Evolutionary conservation across 92 coral and sea anemone species (phyloP).

Genomic region (Umimayanthus chanpuru): DNA sequence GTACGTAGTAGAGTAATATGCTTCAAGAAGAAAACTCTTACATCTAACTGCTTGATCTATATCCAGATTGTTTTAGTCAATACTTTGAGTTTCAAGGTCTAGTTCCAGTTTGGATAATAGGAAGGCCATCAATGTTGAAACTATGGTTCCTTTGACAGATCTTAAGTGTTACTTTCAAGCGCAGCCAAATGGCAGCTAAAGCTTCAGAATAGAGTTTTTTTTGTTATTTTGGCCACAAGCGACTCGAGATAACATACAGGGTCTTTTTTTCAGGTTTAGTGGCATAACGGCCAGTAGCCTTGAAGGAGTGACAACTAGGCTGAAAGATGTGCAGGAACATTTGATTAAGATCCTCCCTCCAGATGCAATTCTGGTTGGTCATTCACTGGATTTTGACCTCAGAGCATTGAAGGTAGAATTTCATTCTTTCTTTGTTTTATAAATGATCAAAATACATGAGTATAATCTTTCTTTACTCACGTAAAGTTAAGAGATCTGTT

Average conservation of each 20-base stretch:
- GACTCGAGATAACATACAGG: neutral
- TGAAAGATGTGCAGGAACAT: slow-evolving; percentile 84
- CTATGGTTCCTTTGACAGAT: neutral
- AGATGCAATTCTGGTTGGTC: slow-evolving; percentile 88
- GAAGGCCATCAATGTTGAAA: neutral
- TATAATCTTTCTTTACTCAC: neutral
- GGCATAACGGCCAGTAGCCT: slow-evolving; percentile 88
- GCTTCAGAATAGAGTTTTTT: neutral
- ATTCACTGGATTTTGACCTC: slow-evolving; percentile 87
- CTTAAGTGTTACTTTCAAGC: too few species aligned
- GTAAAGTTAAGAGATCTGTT: too few species aligned
- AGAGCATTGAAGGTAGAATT: slow-evolving; percentile 66
- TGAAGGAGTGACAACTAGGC: slow-evolving; percentile 70
- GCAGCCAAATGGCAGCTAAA: too few species aligned
- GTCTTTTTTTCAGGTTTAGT: slow-evolving; percentile 69
- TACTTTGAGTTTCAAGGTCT: neutral
- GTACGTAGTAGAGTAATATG: neutral
- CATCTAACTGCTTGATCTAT: too few species aligned
- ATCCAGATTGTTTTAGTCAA: neutral
- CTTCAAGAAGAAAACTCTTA: neutral
- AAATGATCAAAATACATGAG: neutral
- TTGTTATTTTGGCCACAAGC: neutral
- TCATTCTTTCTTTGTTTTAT: neutral
- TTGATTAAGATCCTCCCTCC: slow-evolving; percentile 67
- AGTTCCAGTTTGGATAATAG: too few species aligned